Evolutionary conservation across 2,113 vertebrate genomes (phyloP).

Genomic region (Labeo rohita): DNA sequence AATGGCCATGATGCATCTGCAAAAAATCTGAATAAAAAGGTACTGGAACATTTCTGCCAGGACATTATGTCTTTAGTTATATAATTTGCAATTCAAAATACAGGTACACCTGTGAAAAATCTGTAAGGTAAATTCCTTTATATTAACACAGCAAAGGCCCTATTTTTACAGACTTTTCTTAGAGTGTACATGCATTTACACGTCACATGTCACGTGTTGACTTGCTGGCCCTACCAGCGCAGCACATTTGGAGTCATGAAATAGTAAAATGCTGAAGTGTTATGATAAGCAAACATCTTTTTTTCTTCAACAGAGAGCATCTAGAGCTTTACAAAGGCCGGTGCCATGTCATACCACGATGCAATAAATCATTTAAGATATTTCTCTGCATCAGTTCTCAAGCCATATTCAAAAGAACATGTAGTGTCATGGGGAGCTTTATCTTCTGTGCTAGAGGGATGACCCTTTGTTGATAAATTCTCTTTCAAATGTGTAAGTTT

Average conservation of each 20-base stretch:
- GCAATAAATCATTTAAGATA: slow-evolving; percentile 51
- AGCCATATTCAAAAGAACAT: slow-evolving; percentile 26
- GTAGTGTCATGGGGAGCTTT: background rate
- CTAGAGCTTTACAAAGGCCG: slow-evolving; percentile 20
- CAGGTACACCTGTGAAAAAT: too few species aligned
- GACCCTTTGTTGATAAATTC: slow-evolving; percentile 38
- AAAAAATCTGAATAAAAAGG: too few species aligned
- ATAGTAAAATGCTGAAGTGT: slow-evolving; percentile 15
- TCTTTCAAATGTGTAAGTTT: slow-evolving; percentile 30
- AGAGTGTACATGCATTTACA: background rate
- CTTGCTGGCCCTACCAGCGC: background rate
- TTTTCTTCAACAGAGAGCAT: background rate
- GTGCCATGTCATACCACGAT: slow-evolving; percentile 6
- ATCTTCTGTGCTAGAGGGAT: slow-evolving; percentile 3
- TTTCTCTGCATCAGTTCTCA: slow-evolving; percentile 33
- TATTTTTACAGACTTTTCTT: background rate
- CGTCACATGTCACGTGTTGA: background rate
- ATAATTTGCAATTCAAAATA: too few species aligned
- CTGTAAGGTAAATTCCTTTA: background rate
- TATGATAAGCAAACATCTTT: slow-evolving; percentile 27
- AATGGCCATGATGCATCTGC: background rate
- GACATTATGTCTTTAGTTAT: too few species aligned
- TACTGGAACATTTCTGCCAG: too few species aligned
- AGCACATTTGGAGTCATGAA: slow-evolving; percentile 4
- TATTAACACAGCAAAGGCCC: too few species aligned